phyloP scores from a whole-genome alignment of 2,113 vertebrate genomes.

The Chlamydotis undulata region DNA sequence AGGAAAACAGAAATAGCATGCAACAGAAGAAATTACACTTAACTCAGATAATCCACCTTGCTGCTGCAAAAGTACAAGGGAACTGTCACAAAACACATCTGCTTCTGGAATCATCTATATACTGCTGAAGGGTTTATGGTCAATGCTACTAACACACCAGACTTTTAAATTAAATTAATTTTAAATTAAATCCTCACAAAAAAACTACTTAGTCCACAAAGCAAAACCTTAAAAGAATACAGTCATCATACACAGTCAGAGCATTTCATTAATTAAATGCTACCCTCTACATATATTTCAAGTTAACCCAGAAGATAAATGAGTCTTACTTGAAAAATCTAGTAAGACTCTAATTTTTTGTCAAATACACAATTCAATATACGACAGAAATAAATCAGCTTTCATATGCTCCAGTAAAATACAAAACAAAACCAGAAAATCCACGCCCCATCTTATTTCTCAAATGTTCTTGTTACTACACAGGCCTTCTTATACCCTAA shows the following conservation, averaged over 20 bases:
- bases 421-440: neutral
- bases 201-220: neutral
- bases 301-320: neutral
- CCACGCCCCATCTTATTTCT: neutral
- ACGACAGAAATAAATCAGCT: neutral
- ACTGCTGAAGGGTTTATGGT: neutral
- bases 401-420: neutral
- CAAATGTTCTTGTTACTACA: neutral
- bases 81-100: neutral
- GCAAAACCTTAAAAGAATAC: neutral
- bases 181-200: neutral
- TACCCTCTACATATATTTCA: neutral
- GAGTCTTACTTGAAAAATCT: neutral
- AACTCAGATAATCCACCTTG: neutral
- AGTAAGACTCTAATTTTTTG: neutral
- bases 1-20: neutral
- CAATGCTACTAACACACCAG: neutral
- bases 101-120: neutral
- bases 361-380: neutral
- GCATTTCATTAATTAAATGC: neutral
- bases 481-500: neutral
- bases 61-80: neutral
- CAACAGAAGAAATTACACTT: neutral
- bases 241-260: neutral
- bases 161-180: neutral